Base-by-base conservation (phyloP, 2,888 invertebrate species). In the Rhingia rostrata region DNA sequence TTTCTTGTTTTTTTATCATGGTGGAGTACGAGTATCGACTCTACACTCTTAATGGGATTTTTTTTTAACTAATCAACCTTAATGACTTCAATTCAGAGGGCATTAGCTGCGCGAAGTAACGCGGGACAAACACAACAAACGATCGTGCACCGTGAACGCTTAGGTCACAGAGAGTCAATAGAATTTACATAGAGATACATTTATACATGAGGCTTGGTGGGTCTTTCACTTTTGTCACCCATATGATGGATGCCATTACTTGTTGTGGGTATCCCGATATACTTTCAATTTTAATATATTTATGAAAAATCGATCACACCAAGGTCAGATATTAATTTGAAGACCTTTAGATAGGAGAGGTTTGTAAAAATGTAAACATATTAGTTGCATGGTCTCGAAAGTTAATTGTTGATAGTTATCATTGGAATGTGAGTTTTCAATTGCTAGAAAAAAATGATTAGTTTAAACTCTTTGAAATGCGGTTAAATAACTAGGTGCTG, bases 11-110 rank as follows among this genome's bases (percentile, higher is more conserved):
- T 69, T 53, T 33, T 51, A 43, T 58, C 61, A 63, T 73, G 54
- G 2, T 56, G 63, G 47, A 43, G 41, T 35, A 22, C 2, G 22
- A 22, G 22, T 22, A 22, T 22, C 22, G 22, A 22, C 22, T 39
- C 12, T 30, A 10, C 6, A 14, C 53, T 61, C 35, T 47, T 41
- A 22, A 61, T 41, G 75, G 22, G 1, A 2, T 22, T 22, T 22
- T 22, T 77, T 77, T 61, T 67, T 83, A 73, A 83, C 67, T 83
- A 78, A 83, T 83, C 83, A 79, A 83, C 73, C 83, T 79, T 79
- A 83, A 83, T 79, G 79, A 64, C 79, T 73, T 74, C 45, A 78
- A 73, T 60, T 74, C 73, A 72, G 56, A 67, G 83, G 78, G 75
- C 70, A 73, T 39, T 69, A 45, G 41, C 60, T 66, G 41, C 54